phyloP scores from a whole-genome alignment of 2,113 vertebrate genomes.

The Himantopus leucocephalus region DNA sequence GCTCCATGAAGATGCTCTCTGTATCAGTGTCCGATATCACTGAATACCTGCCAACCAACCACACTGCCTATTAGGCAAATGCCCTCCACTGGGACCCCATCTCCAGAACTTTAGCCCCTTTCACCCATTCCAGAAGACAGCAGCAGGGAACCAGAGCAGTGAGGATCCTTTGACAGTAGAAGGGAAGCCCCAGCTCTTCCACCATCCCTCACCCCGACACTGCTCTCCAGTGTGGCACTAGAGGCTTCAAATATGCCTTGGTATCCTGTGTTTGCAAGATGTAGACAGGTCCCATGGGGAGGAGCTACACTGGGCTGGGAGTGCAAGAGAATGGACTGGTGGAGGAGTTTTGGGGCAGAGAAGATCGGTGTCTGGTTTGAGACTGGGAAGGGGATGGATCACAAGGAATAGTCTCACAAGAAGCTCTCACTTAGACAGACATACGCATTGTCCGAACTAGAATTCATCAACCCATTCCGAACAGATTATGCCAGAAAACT shows the following conservation, averaged over 20 bases:
- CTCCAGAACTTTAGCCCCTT: neutral
- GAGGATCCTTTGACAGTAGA: neutral
- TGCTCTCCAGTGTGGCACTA: neutral
- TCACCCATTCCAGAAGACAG: neutral
- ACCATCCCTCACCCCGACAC: neutral
- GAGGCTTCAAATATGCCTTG: neutral
- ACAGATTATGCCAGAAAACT: neutral
- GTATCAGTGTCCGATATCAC: conserved; percentile 86
- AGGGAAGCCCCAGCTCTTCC: neutral
- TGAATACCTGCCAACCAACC: conserved; percentile 81
- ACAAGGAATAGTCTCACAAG: neutral
- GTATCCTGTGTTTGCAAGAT: neutral
- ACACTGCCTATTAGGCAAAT: neutral
- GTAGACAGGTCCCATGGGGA: neutral
- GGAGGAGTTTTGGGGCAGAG: neutral
- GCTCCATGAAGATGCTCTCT: conserved; percentile 96
- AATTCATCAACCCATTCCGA: neutral
- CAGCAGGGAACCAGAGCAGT: neutral
- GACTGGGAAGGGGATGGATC: neutral
- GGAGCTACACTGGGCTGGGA: neutral
- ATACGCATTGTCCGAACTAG: neutral
- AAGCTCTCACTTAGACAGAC: neutral
- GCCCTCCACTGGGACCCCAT: neutral
- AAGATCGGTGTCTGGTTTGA: neutral
- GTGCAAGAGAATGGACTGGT: neutral